phyloP scores from a whole-genome alignment of 2,888 invertebrate genomes.

The Drosophila quinaria region DNA sequence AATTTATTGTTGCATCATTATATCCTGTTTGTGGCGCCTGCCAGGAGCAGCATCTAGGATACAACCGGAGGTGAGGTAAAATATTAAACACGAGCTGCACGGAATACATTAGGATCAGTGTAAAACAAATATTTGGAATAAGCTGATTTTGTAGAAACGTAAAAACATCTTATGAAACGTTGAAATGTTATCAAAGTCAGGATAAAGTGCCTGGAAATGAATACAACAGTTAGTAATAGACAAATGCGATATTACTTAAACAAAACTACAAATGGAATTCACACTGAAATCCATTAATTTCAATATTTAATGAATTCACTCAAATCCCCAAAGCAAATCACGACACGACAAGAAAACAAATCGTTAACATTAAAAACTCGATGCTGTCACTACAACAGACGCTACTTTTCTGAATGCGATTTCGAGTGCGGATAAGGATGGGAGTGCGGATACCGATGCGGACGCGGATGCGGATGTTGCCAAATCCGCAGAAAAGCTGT shows the following conservation, averaged over 20 bases:
- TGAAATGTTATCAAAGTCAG: background rate
- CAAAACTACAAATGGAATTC: slow-evolving; percentile 27
- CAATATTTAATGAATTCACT: slow-evolving; percentile 61
- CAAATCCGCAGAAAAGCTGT: slow-evolving; percentile 59
- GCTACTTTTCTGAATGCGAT: slow-evolving; percentile 9
- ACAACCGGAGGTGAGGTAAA: slow-evolving; percentile 13
- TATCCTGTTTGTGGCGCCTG: slow-evolving; percentile 52
- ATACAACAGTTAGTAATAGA: background rate
- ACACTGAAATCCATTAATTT: slow-evolving; percentile 50
- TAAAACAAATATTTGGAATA: slow-evolving; percentile 5
- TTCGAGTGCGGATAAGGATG: slow-evolving; percentile 24
- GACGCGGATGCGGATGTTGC: slow-evolving; percentile 8
- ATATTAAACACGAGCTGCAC: slow-evolving; percentile 2
- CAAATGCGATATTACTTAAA: background rate
- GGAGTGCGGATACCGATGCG: slow-evolving; percentile 4
- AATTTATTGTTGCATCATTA: slow-evolving; percentile 67
- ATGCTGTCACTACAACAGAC: slow-evolving; percentile 26
- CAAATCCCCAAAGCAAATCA: slow-evolving; percentile 46
- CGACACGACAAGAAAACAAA: slow-evolving; percentile 59
- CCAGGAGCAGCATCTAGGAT: slow-evolving; percentile 32
- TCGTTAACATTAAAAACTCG: slow-evolving; percentile 61
- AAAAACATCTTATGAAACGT: background rate
- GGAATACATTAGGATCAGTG: slow-evolving; percentile 10
- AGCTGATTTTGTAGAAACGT: background rate
- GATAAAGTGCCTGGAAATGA: background rate